Evolutionary conservation across 2,888 invertebrate genomes (phyloP), one percentile per base, ranked within the genome.

Genomic region (Fragum whitleyi): DNA sequence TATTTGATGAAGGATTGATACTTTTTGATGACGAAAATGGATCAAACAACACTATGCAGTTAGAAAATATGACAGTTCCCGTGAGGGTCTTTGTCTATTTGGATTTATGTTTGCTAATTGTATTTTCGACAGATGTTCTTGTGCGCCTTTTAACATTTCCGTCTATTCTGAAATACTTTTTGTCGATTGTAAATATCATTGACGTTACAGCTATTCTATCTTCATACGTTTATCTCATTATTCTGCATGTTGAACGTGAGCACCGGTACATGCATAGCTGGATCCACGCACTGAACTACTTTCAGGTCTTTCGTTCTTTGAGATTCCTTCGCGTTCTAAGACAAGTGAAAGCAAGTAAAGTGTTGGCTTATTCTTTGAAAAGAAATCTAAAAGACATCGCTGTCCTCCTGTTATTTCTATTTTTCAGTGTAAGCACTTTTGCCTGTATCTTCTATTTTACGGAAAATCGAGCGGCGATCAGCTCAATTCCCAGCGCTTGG

Each of bases 301-400:
- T 86, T 11, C 85, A 85, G 28, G 69, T 85, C 9, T 79, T 87
- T 51, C 65, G 87, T 16, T 76, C 78, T 7, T 62, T 87, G 19
- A 67, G 87, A 5, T 26, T 87, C 16, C 57, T 87, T 14, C 74
- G 87, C 1, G 28, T 86, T n/a, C 74, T 81, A 6, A 79, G 73
- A 21, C 69, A 81, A 23, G 74, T 87, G 5, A 79, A 77, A 19
- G 86, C 83, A 1, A 80, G 81, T 2, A 76, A 71, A 19, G 87
- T 87, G 0, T 72, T 87, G 0, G 68, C 61, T 1, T 82, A 73
- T 39, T 79, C 86, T 23, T 11, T 87, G 9, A 65, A 77, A 23
- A 69, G 77, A 7, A 87, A 81, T 39, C 19, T 77, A 2, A 76
- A 76, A 28, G 87, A 87, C 53, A 47, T 85, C 23, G 21, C 68